Base-by-base conservation (phyloP, 2,888 invertebrate species). In the Philopedon plagiatum region DNA sequence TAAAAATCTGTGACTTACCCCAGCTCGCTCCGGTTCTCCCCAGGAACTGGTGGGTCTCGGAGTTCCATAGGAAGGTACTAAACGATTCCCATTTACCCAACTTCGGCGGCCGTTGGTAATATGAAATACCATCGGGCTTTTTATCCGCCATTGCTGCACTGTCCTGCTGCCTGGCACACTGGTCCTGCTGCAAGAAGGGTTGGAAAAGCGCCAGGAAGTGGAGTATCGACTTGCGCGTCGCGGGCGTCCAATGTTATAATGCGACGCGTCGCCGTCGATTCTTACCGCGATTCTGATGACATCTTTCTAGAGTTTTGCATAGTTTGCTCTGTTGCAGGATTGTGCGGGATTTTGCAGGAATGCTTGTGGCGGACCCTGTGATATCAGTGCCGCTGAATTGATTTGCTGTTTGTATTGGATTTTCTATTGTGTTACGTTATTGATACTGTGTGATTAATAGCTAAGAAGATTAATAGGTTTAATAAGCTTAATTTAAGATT, bases 11-110 rank as follows among this genome's bases (percentile, higher is more conserved):
- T 49, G 23, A 93, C 96, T 95, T 85, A 97, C 97, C 95, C 98
- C 98, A 98, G 87, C 96, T 96, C 83, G 92, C 89, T 80, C 94
- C 96, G 76, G 96, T 96, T 81, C 97, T 91, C 81, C 97, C 97
- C 80, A 97, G 89, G 86, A 97, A 92, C 88, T 96, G 95, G 83
- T 92, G 92, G 75, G 96, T 96, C 87, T 97, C 96, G 80, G 94
- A 91, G 89, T 98, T 95, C 93, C 94, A 97, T 79, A 97, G 86
- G 89, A 97, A 97, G 83, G 90, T 87, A 86, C 89, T 91, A 88
- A 95, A 92, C 82, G 92, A 89, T 87, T 95, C 94, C 94, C 95
- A 95, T 90, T 90, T 91, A 78, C 93, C 93, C 81, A 94, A 89
- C 84, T 92, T 92, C 75, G 93, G 93, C 80, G 94, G 94, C 79